phyloP scores from a whole-genome alignment of 2,888 invertebrate genomes.

The Ctena decussata region DNA sequence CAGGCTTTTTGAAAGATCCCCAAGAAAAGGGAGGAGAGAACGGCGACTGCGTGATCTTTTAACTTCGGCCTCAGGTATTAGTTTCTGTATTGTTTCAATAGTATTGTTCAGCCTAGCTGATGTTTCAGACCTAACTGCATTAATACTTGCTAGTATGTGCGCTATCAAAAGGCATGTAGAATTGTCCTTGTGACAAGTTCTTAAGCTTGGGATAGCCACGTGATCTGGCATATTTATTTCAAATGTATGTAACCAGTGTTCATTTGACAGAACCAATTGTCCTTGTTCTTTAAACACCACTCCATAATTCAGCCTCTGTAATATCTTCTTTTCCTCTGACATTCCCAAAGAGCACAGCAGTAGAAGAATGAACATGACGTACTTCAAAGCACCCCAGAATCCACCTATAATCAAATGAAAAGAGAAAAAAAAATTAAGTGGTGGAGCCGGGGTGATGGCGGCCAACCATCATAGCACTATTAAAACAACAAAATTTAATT shows the following conservation, averaged over 20 bases:
- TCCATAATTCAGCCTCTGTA: conserved; percentile 53
- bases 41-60: conserved; percentile 21
- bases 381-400: background rate
- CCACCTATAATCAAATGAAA: background rate
- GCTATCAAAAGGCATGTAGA: conserved; percentile 5
- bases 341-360: background rate
- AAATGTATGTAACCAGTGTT: conserved; percentile 60
- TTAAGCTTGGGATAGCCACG: conserved; percentile 2
- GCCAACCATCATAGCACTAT: background rate
- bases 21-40: conserved; percentile 48
- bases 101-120: background rate
- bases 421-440: background rate
- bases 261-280: conserved; percentile 26
- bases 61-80: background rate
- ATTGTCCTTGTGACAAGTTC: conserved; percentile 11
- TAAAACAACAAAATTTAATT: background rate
- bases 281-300: conserved; percentile 25
- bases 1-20: conserved; percentile 42
- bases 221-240: conserved; percentile 36
- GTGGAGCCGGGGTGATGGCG: background rate
- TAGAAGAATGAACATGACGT: background rate
- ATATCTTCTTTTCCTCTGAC: background rate
- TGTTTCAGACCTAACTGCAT: conserved; percentile 20
- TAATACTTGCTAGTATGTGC: conserved; percentile 30
- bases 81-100: background rate